A percentile compares a stretch with the other conserved stretches of the same genome.
Evolutionary conservation across 2,797 vertebrate species (phyloP).

Genomic region (Melanotaenia maccullochi): DNA sequence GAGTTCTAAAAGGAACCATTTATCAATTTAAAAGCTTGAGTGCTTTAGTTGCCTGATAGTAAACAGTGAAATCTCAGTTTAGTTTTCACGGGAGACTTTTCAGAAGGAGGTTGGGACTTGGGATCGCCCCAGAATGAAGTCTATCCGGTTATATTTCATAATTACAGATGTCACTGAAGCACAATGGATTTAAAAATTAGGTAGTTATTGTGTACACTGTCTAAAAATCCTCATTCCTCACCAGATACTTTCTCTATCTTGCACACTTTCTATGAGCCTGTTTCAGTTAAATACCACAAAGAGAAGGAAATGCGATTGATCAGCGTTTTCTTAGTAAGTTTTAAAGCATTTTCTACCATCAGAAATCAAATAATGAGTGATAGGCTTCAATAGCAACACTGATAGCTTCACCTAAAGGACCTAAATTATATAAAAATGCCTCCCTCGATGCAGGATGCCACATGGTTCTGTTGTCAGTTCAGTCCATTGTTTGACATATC

Average conservation of each 20-base stretch:
- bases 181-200: constrained; percentile 4
- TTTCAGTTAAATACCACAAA: constrained; percentile 11
- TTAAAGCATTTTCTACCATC: constrained; percentile 14
- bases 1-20: constrained; percentile 69
- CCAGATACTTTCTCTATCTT: not conserved
- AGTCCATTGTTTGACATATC: constrained; percentile 61
- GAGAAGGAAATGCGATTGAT: constrained; percentile 20
- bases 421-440: not conserved
- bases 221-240: not conserved
- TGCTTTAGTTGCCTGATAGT: constrained; percentile 53
- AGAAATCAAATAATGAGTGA: constrained; percentile 23
- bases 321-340: constrained; percentile 15
- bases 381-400: not conserved
- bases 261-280: not conserved
- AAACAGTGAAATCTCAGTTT: constrained; percentile 67
- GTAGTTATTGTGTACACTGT: constrained; percentile 1
- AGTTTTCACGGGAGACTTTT: constrained; percentile 15
- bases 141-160: constrained; percentile 6
- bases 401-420: constrained; percentile 20
- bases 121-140: not conserved
- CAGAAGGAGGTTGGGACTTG: constrained; percentile 1
- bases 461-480: constrained; percentile 17
- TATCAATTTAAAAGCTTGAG: constrained; percentile 70
- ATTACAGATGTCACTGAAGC: constrained; percentile 32
- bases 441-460: constrained; percentile 14